A percentile compares a stretch with the other conserved stretches of the same genome.
Conservation (phyloP, 2,797 vertebrate genomes). For the Crax fasciolata region DNA sequence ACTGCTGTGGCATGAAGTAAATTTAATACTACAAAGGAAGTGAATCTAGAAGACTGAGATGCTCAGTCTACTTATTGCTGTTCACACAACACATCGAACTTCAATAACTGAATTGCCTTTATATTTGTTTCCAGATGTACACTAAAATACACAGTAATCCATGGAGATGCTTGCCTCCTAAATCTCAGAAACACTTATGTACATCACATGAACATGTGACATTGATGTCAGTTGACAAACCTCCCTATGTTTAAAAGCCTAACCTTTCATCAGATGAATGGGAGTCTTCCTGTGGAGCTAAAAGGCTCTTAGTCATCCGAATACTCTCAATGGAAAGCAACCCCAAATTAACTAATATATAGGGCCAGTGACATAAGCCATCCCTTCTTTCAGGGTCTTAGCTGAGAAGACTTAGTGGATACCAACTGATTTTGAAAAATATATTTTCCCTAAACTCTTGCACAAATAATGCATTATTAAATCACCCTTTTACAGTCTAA, state of each 20-base stretch:
- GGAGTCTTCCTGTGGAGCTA: conserved; percentile 22
- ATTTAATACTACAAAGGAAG: not conserved
- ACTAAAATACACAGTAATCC: not conserved
- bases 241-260: not conserved
- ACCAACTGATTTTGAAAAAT: not conserved
- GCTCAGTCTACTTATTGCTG: not conserved
- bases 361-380: not conserved
- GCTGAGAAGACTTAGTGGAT: not conserved
- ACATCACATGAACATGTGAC: not conserved
- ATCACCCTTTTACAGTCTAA: not conserved
- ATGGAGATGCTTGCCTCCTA: not conserved
- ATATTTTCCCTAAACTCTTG: not conserved
- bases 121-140: not conserved
- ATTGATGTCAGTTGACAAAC: not conserved
- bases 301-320: conserved; percentile 42
- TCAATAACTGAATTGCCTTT: not conserved
- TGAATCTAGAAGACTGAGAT: not conserved
- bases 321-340: not conserved
- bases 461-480: not conserved
- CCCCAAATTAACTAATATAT: not conserved
- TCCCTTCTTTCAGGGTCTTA: not conserved
- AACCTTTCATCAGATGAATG: conserved; percentile 48
- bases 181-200: not conserved
- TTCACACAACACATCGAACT: not conserved
- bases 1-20: not conserved